These are phyloP conservation scores for Andinoacara biseriatus DNA, from an alignment of 2,113 vertebrate species.

Conservation along the genomic window DNA sequence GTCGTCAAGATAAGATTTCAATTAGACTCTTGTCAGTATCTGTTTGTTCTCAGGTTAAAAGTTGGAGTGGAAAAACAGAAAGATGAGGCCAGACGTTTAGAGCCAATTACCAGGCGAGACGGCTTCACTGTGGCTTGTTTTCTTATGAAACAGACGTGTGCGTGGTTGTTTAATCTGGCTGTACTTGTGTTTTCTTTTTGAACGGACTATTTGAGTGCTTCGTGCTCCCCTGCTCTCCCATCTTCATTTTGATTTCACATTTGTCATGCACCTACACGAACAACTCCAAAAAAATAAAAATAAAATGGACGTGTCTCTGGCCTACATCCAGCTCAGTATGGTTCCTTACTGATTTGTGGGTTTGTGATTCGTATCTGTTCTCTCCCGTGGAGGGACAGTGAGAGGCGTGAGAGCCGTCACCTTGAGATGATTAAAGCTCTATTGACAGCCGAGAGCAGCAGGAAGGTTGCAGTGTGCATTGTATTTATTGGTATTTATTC, in stretches of 20 bases:
- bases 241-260: constrained; percentile 1
- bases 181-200: constrained; percentile 25
- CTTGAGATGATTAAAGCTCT: neutral
- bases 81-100: neutral
- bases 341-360: neutral
- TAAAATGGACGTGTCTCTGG: neutral
- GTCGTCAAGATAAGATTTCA: constrained; percentile 10
- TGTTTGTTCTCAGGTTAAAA: constrained; percentile 9
- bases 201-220: neutral
- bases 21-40: neutral
- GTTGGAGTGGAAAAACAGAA: neutral
- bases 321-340: neutral
- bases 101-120: constrained; percentile 7
- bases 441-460: neutral
- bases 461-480: neutral
- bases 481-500: too few species aligned
- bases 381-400: neutral
- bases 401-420: neutral
- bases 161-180: constrained; percentile 32
- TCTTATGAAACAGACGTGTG: constrained; percentile 47
- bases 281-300: neutral
- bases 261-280: constrained; percentile 32
- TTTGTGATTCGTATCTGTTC: neutral
- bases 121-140: constrained; percentile 39
- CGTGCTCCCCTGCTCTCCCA: neutral